Evolutionary conservation across 2,888 invertebrate genomes (phyloP).

Genomic region (Meghimatium bilineatum): DNA sequence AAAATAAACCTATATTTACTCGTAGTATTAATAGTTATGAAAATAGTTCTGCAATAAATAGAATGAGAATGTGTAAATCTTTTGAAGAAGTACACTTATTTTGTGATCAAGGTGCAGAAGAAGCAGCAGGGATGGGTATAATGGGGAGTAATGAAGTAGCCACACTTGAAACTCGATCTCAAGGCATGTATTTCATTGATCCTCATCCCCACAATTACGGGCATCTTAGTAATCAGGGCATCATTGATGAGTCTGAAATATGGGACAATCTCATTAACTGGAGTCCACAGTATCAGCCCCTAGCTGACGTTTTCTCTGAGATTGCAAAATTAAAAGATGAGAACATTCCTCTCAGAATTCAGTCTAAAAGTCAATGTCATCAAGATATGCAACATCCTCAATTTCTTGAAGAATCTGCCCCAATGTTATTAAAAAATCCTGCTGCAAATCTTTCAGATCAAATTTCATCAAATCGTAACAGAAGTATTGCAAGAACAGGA

Average conservation of each 20-base stretch:
- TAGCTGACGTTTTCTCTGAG: constrained; percentile 98
- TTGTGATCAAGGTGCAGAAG: constrained; percentile 86
- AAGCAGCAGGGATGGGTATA: constrained; percentile 94
- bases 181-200: constrained; percentile 81
- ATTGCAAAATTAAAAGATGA: constrained; percentile 96
- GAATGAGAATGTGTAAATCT: constrained; percentile 60
- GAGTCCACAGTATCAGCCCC: constrained; percentile 97
- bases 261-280: constrained; percentile 97
- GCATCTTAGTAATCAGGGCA: constrained; percentile 87
- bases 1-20: constrained; percentile 50
- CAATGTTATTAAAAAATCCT: constrained; percentile 84
- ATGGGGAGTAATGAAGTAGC: constrained; percentile 80
- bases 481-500: background rate
- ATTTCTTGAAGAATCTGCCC: constrained; percentile 54
- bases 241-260: constrained; percentile 96
- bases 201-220: constrained; percentile 69
- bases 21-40: constrained; percentile 25
- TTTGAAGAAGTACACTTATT: constrained; percentile 93
- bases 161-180: constrained; percentile 71
- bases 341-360: constrained; percentile 71
- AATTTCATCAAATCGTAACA: background rate
- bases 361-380: constrained; percentile 73
- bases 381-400: constrained; percentile 70
- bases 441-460: background rate
- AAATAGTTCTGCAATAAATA: constrained; percentile 16